These are phyloP conservation scores for Pachyrhynchus sulphureomaculatus DNA, from an alignment of 1,140 invertebrate species.

Conservation along the genomic window DNA sequence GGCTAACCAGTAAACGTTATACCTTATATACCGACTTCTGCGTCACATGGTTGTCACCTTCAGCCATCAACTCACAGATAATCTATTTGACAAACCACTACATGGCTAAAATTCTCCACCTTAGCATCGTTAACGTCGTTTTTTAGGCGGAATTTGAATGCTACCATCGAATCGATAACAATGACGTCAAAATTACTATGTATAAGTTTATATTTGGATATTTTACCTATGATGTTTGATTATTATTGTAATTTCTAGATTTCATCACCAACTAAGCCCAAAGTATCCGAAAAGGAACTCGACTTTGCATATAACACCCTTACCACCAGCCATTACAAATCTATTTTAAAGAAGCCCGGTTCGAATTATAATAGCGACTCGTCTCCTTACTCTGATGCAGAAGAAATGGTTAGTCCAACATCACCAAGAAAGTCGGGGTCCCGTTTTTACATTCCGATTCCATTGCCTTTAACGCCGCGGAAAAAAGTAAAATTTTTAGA, in stretches of 20 bases:
- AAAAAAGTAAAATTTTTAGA: conserved; percentile 52
- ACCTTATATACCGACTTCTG: too few relatives aligned
- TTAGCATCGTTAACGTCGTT: too few relatives aligned
- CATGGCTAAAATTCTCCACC: too few relatives aligned
- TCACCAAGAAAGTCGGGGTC: conserved; percentile 53
- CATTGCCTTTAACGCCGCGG: conserved; percentile 46
- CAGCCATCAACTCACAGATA: too few relatives aligned
- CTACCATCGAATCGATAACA: too few relatives aligned
- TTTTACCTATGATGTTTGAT: too few relatives aligned
- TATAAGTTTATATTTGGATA: too few relatives aligned
- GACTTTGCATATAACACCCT: not conserved
- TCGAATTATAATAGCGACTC: conserved; percentile 46
- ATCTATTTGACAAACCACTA: too few relatives aligned
- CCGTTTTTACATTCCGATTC: conserved; percentile 67
- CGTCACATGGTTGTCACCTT: too few relatives aligned
- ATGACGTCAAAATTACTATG: too few relatives aligned
- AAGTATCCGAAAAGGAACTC: conserved; percentile 43
- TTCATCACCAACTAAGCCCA: conserved; percentile 24
- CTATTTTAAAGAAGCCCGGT: conserved; percentile 67
- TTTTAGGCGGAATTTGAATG: too few relatives aligned
- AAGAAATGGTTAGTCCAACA: conserved; percentile 38
- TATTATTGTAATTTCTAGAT: not conserved
- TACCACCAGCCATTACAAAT: conserved; percentile 56
- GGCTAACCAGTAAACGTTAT: too few relatives aligned
- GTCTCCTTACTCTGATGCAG: conserved; percentile 21